Base-by-base conservation (phyloP, 2,113 vertebrate species). In the Calypte anna region DNA sequence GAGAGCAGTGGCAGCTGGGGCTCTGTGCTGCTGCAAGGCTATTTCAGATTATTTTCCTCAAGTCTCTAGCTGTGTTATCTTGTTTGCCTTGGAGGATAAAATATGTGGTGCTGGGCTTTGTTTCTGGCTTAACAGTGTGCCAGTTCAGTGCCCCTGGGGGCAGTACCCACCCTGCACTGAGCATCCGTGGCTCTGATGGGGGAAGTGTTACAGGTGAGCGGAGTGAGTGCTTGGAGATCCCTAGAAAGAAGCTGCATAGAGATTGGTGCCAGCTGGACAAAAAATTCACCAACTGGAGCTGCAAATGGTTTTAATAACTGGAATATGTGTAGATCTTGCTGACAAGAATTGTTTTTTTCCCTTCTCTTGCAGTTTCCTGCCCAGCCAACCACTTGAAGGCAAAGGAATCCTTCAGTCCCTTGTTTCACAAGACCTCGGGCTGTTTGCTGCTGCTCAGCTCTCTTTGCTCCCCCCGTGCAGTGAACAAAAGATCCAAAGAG, bases 311-410 rank as follows among this genome's bases (percentile, higher is more conserved):
- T 87, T 66, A 82, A 18, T 68, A 68, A 31, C 44, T 75, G 5
- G 28, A 72, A 36, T 61, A n/a, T 11, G 9, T 17, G 13, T 51
- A 38, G n/a, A 13, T 63, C 27, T 66, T 78, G 57, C 50, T 86
- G n/a, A 69, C 51, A 86, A 78, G 8, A 68, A 62, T 66, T 78
- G 67, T 4, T 55, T 58, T 55, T 38, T 59, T 38, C 28, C 28
- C 15, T 72, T 90, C 55, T 88, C 48, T 96, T 94, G 19, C 94
- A 96, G 92, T 72, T 91, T 53, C 66, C 91, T 18, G 50, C 33
- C 22, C 53, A 59, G 77, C 28, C 72, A 55, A 0, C 46, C 17
- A 6, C 53, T 76, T 58, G 50, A 61, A 43, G 1, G 55, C 46
- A 38, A 61, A 51, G 10, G 62, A 72, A 20, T 61, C 68, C 46